Evolutionary conservation across 2,888 invertebrate genomes (phyloP).

Genomic region (Spatulosminthurus flaviceps): DNA sequence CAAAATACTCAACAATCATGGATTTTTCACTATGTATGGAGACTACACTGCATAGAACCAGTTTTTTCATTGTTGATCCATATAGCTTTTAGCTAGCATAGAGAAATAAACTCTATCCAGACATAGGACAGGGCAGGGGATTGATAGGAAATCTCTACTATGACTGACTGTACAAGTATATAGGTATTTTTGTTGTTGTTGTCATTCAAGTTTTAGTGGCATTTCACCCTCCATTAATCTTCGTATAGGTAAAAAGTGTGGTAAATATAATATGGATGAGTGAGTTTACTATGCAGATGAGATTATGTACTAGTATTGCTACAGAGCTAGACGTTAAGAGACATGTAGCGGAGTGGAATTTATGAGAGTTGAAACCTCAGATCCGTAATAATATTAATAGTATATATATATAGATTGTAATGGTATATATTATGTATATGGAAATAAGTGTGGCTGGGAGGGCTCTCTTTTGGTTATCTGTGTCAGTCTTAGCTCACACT

Average conservation of each 20-base stretch:
- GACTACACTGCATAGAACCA: background rate
- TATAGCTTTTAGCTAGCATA: too few relatives aligned
- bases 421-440: background rate
- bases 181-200: too few relatives aligned
- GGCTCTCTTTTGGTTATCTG: conserved; percentile 16
- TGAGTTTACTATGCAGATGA: conserved; percentile 16
- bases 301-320: background rate
- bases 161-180: too few relatives aligned
- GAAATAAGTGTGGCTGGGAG: background rate
- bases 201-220: too few relatives aligned
- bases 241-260: too few relatives aligned
- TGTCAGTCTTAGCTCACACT: conserved; percentile 16
- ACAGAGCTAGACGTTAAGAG: background rate
- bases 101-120: too few relatives aligned
- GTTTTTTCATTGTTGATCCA: background rate
- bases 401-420: background rate
- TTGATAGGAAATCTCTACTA: too few relatives aligned
- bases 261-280: too few relatives aligned
- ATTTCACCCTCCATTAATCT: too few relatives aligned
- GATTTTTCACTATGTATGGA: background rate
- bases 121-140: too few relatives aligned
- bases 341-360: background rate
- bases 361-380: background rate
- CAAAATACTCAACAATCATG: background rate
- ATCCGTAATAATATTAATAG: background rate